A percentile compares a stretch with the other conserved stretches of the same genome.
phyloP scores from a whole-genome alignment of 2,797 vertebrate species.

The Tinamus major region DNA sequence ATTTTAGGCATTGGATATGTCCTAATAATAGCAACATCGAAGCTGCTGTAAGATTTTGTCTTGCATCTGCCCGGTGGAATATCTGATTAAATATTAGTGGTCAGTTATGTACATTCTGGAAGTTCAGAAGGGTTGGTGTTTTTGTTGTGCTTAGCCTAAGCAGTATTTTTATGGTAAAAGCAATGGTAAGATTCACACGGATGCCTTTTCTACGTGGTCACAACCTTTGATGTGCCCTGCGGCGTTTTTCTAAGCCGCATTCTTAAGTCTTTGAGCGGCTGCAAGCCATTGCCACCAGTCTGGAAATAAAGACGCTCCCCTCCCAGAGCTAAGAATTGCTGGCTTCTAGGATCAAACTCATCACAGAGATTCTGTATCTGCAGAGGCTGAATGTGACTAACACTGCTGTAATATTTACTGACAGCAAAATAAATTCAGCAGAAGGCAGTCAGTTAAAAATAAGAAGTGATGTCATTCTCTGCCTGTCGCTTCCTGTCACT shows the following conservation, averaged over 20 bases:
- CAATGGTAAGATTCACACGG: not conserved
- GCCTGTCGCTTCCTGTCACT: slow-evolving; percentile 54
- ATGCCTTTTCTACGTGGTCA: not conserved
- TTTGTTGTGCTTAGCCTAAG: not conserved
- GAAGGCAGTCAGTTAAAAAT: slow-evolving; percentile 57
- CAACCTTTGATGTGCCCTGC: not conserved
- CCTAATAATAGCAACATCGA: not conserved
- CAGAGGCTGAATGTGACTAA: slow-evolving; percentile 13
- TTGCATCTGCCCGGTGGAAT: not conserved
- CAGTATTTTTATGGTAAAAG: not conserved
- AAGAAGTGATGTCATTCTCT: slow-evolving; percentile 58
- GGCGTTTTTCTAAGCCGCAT: not conserved
- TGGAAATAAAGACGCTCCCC: not conserved
- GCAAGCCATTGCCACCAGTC: not conserved
- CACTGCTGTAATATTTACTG: slow-evolving; percentile 16
- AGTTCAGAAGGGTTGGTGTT: not conserved
- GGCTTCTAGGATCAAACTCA: not conserved
- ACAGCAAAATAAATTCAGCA: slow-evolving; percentile 42
- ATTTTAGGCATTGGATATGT: not conserved
- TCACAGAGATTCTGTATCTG: not conserved
- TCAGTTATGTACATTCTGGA: not conserved
- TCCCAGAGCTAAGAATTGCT: not conserved
- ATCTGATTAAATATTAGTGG: not conserved
- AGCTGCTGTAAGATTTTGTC: not conserved
- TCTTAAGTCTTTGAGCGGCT: not conserved